A percentile compares a stretch with the other conserved stretches of the same genome.
phyloP scores from a whole-genome alignment of 2,797 vertebrate genomes.

The Epinephelus awoara region DNA sequence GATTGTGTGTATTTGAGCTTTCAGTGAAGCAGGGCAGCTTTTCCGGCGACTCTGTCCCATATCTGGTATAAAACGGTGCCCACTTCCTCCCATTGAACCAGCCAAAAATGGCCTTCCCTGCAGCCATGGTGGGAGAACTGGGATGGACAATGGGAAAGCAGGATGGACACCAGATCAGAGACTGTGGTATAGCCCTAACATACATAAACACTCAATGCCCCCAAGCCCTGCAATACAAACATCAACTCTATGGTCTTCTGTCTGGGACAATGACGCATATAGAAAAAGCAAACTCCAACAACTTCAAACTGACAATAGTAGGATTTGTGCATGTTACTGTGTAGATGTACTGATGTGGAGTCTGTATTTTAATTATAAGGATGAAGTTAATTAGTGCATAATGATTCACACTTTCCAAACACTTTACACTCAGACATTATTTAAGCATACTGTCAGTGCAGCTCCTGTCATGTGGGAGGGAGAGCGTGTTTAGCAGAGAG shows the following conservation, averaged over 20 bases:
- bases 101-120: conserved; percentile 75
- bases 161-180: conserved; percentile 71
- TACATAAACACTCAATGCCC: conserved; percentile 59
- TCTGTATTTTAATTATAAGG: conserved; percentile 7
- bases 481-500: neutral
- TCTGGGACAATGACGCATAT: conserved; percentile 19
- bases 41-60: conserved; percentile 53
- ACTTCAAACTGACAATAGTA: neutral
- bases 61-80: conserved; percentile 64
- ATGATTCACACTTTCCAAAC: conserved; percentile 25
- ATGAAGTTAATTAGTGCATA: conserved; percentile 13
- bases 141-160: conserved; percentile 76
- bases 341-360: neutral
- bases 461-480: conserved; percentile 2
- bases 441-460: neutral
- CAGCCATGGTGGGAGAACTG: conserved; percentile 73
- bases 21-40: conserved; percentile 32
- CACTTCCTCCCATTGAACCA: conserved; percentile 83
- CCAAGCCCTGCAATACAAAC: conserved; percentile 20
- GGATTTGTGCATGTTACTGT: neutral
- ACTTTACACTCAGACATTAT: neutral
- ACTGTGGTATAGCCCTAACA: conserved; percentile 34
- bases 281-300: conserved; percentile 6
- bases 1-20: conserved; percentile 42
- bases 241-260: conserved; percentile 18